Percentiles rank a stretch among this genome's conserved stretches.
Evolutionary conservation across 2,888 invertebrate species (phyloP).

Genomic region (Patella depressa): DNA sequence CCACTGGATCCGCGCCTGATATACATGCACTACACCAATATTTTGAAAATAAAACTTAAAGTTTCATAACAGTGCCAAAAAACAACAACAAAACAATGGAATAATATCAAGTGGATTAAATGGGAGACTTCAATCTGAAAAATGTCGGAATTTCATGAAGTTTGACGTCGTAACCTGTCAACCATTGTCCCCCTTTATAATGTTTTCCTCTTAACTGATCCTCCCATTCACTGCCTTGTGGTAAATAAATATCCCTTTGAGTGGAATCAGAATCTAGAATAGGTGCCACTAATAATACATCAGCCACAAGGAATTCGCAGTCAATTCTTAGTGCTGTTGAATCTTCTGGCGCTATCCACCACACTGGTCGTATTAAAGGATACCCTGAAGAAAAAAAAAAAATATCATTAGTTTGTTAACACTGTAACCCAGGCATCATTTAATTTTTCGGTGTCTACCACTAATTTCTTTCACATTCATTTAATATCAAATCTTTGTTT

Average conservation of each 20-base stretch:
- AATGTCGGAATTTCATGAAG: conserved; percentile 39
- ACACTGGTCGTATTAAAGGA: conserved; percentile 91
- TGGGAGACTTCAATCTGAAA: neutral
- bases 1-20: too few relatives aligned
- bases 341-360: conserved; percentile 90
- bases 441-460: neutral
- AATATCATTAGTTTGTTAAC: neutral
- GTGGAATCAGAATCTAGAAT: conserved; percentile 54
- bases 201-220: conserved; percentile 40
- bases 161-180: conserved; percentile 33
- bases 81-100: neutral
- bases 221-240: conserved; percentile 47
- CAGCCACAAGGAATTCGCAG: conserved; percentile 72
- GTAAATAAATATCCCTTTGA: conserved; percentile 59
- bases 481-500: too few relatives aligned
- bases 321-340: conserved; percentile 84
- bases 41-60: too few relatives aligned
- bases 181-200: conserved; percentile 49
- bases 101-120: neutral
- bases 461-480: neutral
- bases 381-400: conserved; percentile 63
- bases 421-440: conserved; percentile 58
- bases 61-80: too few relatives aligned
- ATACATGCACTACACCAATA: too few relatives aligned
- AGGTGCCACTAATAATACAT: conserved; percentile 65